These are phyloP conservation scores for Mareca strepera DNA, from an alignment of 2,797 vertebrate genomes.

Conservation along the genomic window DNA sequence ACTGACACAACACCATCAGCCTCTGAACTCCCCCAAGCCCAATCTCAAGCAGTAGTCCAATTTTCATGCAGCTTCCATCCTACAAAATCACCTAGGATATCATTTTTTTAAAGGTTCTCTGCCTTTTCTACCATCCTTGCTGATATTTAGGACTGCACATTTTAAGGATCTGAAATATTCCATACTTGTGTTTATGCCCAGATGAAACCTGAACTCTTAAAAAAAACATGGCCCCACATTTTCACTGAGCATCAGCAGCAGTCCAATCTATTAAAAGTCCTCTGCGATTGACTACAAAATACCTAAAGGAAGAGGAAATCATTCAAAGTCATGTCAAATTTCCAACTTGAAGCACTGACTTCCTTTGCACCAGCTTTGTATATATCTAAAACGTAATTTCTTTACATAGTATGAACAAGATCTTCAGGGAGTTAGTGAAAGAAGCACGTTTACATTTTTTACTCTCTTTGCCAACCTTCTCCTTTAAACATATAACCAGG, in stretches of 20 bases:
- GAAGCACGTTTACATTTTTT: background rate
- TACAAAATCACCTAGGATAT: background rate
- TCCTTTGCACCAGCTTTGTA: background rate
- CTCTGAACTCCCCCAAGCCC: background rate
- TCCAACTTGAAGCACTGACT: background rate
- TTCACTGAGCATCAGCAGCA: background rate
- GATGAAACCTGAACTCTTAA: background rate
- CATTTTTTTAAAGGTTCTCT: background rate
- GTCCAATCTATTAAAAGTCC: background rate
- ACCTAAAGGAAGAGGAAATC: background rate
- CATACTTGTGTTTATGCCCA: background rate
- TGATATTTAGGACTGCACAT: background rate
- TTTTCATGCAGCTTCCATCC: background rate
- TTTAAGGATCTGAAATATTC: background rate
- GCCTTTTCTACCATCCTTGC: background rate
- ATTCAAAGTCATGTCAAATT: background rate
- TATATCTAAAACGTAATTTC: background rate
- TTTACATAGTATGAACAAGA: background rate
- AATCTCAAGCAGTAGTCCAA: background rate
- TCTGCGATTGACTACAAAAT: background rate
- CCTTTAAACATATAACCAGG: slow-evolving; percentile 19
- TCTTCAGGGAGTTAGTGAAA: background rate
- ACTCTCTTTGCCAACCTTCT: background rate
- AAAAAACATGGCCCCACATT: background rate
- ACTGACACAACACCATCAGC: background rate